Evolutionary conservation across 2,113 vertebrate genomes (phyloP), one percentile per base, ranked within the genome.

Genomic region (Silurus meridionalis): DNA sequence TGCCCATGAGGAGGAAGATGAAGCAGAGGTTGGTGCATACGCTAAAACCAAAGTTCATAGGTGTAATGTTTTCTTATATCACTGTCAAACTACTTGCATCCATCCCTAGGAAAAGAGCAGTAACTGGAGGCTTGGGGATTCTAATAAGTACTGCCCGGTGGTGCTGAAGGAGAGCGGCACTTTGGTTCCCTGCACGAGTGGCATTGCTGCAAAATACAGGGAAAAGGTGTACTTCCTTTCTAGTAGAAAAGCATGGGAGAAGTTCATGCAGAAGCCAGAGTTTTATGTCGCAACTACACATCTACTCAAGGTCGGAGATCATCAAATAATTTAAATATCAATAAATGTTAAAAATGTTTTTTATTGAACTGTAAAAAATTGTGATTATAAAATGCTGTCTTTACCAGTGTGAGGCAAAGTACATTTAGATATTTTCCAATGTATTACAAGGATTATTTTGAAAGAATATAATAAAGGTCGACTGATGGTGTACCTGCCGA

Each of bases 101-200:
- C 75, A 14, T 60, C 64, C 90, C 77, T 82, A 96, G 92, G 93
- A 92, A 6, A 86, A 61, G 48, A 87, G 67, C 52, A 9, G 85
- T 7, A 92, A 91, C 89, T 96, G 96, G 75, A 91, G 93, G 23
- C 89, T 97, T 84, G 98, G 98, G 61, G 97, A 99, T 63, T 95
- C 97, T 52, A 95, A 93, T 37, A 94, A 97, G 89, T 99, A 97
- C 87, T 99, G 98, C 89, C 97, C 98, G 3, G 97, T 99, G 88
- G 93, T 93, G 90, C 93, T 99, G 87, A 97, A 97, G 91, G 96
- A 95, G 84, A 92, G 93, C 9, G 95, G 95, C 55, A 86, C 96
- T 48, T 95, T 99, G 57, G 90, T 88, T 21, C 97, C 97, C 55
- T 96, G 96, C 88, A 91, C 60, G 2, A 52, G 89, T 4, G 95